Conservation (phyloP, 2,797 vertebrate genomes). For the Crypturellus tataupa region DNA sequence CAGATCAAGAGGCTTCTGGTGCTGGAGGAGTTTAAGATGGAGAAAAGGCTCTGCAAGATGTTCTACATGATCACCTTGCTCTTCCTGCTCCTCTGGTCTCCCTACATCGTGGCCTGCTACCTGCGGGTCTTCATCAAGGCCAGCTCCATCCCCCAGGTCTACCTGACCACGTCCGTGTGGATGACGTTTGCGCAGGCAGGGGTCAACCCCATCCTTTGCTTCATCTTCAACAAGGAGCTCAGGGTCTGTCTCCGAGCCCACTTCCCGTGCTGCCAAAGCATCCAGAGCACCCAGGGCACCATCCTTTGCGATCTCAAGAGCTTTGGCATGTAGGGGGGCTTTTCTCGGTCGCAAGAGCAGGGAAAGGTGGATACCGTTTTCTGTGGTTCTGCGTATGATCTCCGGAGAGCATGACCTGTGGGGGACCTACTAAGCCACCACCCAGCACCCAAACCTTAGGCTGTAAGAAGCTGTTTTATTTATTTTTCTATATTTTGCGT, state of each 20-base stretch:
- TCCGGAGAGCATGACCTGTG: slow-evolving; percentile 57
- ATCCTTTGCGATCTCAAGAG: slow-evolving; percentile 87
- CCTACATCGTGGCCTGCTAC: slow-evolving; percentile 94
- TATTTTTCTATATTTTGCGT: slow-evolving; percentile 77
- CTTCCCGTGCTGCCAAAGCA: slow-evolving; percentile 90
- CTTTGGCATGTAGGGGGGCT: slow-evolving; percentile 77
- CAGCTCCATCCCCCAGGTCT: slow-evolving; percentile 89
- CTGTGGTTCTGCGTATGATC: slow-evolving; percentile 66
- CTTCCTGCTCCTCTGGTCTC: slow-evolving; percentile 93
- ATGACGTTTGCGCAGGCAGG: slow-evolving; percentile 95
- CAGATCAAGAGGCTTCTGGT: slow-evolving; percentile 92
- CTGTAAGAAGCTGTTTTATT: slow-evolving; percentile 75
- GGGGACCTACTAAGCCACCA: slow-evolving; percentile 38
- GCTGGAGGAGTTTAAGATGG: slow-evolving; percentile 95
- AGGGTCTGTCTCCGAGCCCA: slow-evolving; percentile 90
- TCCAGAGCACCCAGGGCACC: slow-evolving; percentile 90
- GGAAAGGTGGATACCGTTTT: slow-evolving; percentile 43
- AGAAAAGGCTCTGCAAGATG: slow-evolving; percentile 97
- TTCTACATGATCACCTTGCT: slow-evolving; percentile 95
- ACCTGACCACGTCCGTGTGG: slow-evolving; percentile 94
- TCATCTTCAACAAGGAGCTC: slow-evolving; percentile 95
- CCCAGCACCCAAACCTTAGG: slow-evolving; percentile 65
- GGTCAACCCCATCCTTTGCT: slow-evolving; percentile 94
- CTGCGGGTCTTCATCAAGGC: slow-evolving; percentile 91
- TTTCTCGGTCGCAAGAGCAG: slow-evolving; percentile 38